Percentiles rank a stretch among this genome's conserved stretches.
Conservation (phyloP, 2,888 invertebrate genomes). For the Pyrocoelia pectoralis region DNA sequence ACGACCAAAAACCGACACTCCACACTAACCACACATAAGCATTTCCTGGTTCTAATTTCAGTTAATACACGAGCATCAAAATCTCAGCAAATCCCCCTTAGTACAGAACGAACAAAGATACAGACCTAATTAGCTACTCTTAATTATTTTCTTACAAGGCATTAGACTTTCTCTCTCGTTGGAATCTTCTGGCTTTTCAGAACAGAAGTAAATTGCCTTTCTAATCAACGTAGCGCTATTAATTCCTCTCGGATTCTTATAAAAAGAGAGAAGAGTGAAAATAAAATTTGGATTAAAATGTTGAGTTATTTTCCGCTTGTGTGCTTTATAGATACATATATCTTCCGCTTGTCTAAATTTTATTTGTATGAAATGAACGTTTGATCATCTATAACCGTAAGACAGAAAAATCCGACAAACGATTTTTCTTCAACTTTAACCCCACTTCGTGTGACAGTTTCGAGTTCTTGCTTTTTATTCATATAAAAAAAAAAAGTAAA, state of each 20-base stretch:
- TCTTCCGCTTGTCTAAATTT: not conserved
- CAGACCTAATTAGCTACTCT: not conserved
- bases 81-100: no score
- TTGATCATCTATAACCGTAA: constrained; percentile 14
- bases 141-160: not conserved
- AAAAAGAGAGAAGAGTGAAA: no score
- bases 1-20: no score
- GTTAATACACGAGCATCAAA: no score
- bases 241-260: not conserved
- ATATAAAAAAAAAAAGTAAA: not conserved
- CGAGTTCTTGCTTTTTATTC: constrained; percentile 9
- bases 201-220: not conserved
- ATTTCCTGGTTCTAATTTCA: no score
- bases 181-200: not conserved
- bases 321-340: constrained; percentile 1
- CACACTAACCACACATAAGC: no score
- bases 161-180: not conserved
- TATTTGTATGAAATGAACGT: not conserved
- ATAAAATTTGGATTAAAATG: not conserved
- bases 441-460: constrained; percentile 4
- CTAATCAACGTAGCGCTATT: not conserved
- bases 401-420: constrained; percentile 12
- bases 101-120: no score
- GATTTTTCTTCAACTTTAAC: constrained; percentile 11
- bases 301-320: not conserved